These are phyloP conservation scores for Philotrypesis tridentata DNA, from an alignment of 1,140 invertebrate genomes.

Conservation along the genomic window DNA sequence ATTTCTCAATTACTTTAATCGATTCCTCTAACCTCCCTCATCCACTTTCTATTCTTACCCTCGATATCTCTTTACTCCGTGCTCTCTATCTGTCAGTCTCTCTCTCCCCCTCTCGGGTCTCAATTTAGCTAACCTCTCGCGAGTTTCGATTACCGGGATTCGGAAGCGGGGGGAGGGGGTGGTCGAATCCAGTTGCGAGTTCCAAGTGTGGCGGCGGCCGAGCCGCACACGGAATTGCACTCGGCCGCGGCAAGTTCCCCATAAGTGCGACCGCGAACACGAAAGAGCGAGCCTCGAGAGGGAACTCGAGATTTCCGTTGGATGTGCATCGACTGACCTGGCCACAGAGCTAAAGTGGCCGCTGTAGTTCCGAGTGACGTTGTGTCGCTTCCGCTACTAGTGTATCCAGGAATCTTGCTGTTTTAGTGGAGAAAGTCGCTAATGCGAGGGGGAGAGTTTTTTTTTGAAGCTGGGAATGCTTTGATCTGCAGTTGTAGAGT, in stretches of 20 bases:
- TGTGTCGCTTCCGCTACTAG: constrained; percentile 10
- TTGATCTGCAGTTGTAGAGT: neutral
- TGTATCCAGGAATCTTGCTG: neutral
- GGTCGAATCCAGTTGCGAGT: neutral
- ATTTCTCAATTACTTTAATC: no score
- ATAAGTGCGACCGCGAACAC: constrained; percentile 37
- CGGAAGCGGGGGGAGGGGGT: neutral
- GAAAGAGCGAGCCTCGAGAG: neutral
- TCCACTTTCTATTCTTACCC: no score
- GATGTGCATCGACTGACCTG: neutral
- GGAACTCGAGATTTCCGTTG: constrained; percentile 32
- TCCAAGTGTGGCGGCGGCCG: neutral
- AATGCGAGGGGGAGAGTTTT: neutral
- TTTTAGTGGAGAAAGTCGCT: neutral
- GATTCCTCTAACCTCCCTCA: no score
- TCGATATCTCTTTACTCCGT: no score
- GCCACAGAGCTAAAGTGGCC: constrained; percentile 14
- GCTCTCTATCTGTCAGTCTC: neutral
- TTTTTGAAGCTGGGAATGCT: neutral
- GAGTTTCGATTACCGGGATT: neutral
- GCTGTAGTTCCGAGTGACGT: constrained; percentile 25
- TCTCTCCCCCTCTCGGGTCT: neutral
- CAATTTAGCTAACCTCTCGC: neutral
- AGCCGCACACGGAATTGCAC: constrained; percentile 24
- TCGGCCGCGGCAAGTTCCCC: constrained; percentile 5